Conservation (phyloP, 2,888 invertebrate species). For the Agriotes lineatus region DNA sequence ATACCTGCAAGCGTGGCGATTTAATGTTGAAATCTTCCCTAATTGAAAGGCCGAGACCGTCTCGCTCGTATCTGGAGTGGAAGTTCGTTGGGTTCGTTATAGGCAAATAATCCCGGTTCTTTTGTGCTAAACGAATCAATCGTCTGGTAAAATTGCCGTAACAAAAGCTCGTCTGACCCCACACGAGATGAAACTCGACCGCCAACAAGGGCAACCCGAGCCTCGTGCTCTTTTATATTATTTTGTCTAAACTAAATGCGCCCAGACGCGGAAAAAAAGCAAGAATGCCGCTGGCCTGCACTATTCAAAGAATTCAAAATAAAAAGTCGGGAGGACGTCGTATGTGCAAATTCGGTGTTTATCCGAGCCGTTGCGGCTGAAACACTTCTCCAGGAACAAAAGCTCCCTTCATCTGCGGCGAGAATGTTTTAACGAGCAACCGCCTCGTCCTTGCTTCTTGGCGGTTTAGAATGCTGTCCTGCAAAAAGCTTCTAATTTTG, state of each 20-base stretch:
- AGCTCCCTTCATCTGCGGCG: background rate
- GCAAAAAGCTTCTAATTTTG: background rate
- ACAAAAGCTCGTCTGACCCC: slow-evolving; percentile 52
- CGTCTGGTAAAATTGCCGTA: slow-evolving; percentile 52
- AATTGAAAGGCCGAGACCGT: slow-evolving; percentile 2
- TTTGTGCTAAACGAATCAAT: slow-evolving; percentile 48
- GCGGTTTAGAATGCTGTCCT: background rate
- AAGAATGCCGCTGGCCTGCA: slow-evolving; percentile 36
- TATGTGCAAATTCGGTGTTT: slow-evolving; percentile 33
- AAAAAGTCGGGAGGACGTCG: slow-evolving; percentile 35
- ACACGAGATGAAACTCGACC: slow-evolving; percentile 50
- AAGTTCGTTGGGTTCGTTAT: slow-evolving; percentile 39
- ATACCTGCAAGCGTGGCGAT: background rate
- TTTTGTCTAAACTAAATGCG: slow-evolving; percentile 48
- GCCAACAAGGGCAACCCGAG: slow-evolving; percentile 49
- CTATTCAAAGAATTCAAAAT: slow-evolving; percentile 40
- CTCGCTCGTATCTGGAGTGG: slow-evolving; percentile 26
- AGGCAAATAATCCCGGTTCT: slow-evolving; percentile 42
- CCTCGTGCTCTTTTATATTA: slow-evolving; percentile 49
- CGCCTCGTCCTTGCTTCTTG: too few relatives aligned
- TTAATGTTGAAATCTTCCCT: background rate
- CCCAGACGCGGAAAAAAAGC: slow-evolving; percentile 51
- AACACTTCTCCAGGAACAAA: slow-evolving; percentile 18
- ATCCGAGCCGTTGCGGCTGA: slow-evolving; percentile 32
- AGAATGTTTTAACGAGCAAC: too few relatives aligned